Conservation (phyloP, 2,113 vertebrate species). For the Festucalex cinctus region DNA sequence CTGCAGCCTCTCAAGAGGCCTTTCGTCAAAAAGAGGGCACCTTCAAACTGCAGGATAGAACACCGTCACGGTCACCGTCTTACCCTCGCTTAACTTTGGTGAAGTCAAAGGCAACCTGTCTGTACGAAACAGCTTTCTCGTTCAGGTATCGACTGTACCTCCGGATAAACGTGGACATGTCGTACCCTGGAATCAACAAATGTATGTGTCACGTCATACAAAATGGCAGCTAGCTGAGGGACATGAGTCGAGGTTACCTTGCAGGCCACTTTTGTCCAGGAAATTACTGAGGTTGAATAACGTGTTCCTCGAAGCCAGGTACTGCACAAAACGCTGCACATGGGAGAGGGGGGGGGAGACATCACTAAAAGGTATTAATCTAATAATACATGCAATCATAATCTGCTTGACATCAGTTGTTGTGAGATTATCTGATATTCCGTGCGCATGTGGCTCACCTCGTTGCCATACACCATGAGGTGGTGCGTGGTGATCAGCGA, state of each 20-base stretch:
- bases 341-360: neutral
- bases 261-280: constrained; percentile 97
- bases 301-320: constrained; percentile 98
- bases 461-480: constrained; percentile 97
- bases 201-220: neutral
- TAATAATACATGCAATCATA: neutral
- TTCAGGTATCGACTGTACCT: constrained; percentile 96
- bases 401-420: neutral
- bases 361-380: neutral
- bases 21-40: neutral
- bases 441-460: constrained; percentile 74
- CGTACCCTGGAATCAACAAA: constrained; percentile 77
- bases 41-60: neutral
- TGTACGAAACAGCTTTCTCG: constrained; percentile 98
- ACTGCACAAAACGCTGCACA: constrained; percentile 95
- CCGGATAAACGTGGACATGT: constrained; percentile 98
- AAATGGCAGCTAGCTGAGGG: neutral
- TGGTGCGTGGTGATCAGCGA: constrained; percentile 97
- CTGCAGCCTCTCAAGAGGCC: neutral
- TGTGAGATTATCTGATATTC: neutral
- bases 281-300: constrained; percentile 99
- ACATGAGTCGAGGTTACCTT: constrained; percentile 76
- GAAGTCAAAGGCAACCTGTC: constrained; percentile 99
- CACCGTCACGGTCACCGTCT: constrained; percentile 42
- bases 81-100: constrained; percentile 99